phyloP scores from a whole-genome alignment of 1,140 invertebrate genomes.

The Drosophila varians region DNA sequence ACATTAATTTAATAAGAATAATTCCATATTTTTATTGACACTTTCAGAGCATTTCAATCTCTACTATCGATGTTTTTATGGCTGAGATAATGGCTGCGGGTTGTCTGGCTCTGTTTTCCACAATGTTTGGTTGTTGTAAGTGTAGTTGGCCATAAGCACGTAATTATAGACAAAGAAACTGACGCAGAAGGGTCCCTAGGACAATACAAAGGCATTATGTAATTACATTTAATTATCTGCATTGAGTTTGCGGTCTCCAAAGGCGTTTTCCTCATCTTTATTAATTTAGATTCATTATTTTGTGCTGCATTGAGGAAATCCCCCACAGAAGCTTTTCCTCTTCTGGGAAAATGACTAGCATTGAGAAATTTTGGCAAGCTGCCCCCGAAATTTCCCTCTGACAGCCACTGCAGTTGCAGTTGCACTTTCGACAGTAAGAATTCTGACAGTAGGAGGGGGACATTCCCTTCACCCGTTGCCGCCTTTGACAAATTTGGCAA shows the following conservation, averaged over 20 bases:
- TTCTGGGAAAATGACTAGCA: constrained; percentile 1
- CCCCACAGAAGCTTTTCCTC: constrained; percentile 9
- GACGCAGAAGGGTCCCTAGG: constrained; percentile 8
- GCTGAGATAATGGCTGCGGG: constrained; percentile 4
- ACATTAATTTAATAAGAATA: no score
- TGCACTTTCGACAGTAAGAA: constrained; percentile 4
- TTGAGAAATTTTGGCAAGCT: constrained; percentile 29
- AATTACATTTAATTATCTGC: constrained; percentile 81
- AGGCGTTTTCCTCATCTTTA: constrained; percentile 35
- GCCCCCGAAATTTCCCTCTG: constrained; percentile 40
- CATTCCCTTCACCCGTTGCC: no score
- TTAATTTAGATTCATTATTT: constrained; percentile 51
- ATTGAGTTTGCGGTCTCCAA: constrained; percentile 65
- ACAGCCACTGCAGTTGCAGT: constrained; percentile 26
- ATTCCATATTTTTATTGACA: no score
- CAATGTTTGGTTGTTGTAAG: constrained; percentile 5
- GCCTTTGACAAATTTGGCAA: constrained; percentile 37
- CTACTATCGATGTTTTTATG: not conserved
- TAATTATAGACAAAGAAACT: constrained; percentile 44
- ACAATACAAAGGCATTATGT: constrained; percentile 61
- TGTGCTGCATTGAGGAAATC: constrained; percentile 10
- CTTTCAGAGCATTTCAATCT: not conserved
- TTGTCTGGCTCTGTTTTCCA: constrained; percentile 1
- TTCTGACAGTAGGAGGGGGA: not conserved
- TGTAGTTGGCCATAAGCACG: constrained; percentile 36